Evolutionary conservation across 2,888 invertebrate genomes (phyloP).

Genomic region (Drosophila fulvimacula): DNA sequence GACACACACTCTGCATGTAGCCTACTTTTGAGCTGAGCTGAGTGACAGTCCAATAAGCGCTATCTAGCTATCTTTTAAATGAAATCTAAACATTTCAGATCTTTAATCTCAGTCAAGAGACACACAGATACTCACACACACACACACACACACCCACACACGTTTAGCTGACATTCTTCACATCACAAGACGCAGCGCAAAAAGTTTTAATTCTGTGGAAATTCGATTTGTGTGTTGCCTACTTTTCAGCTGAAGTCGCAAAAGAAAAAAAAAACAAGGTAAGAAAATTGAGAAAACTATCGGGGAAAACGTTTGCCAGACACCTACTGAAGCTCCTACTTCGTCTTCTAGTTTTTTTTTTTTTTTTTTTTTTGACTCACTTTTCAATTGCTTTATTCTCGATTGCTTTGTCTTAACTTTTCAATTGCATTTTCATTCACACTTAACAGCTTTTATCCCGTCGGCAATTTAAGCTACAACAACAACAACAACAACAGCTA

Average conservation of each 20-base stretch:
- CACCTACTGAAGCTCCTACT: not conserved
- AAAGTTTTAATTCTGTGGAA: constrained; percentile 48
- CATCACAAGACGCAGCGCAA: constrained; percentile 15
- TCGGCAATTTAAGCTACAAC: constrained; percentile 46
- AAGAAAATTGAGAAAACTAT: constrained; percentile 18
- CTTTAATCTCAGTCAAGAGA: constrained; percentile 37
- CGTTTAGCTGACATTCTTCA: not conserved
- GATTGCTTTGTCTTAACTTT: constrained; percentile 62
- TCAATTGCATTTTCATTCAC: constrained; percentile 54
- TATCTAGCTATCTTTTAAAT: constrained; percentile 41
- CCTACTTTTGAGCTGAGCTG: constrained; percentile 25
- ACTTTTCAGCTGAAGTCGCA: constrained; percentile 39
- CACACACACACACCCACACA: not conserved
- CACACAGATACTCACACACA: not conserved
- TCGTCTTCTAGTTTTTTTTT: no score
- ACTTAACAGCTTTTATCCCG: constrained; percentile 43
- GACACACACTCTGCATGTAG: constrained; percentile 1
- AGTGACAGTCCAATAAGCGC: constrained; percentile 20
- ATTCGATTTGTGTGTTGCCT: constrained; percentile 56
- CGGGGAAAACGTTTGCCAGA: constrained; percentile 6
- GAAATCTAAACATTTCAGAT: constrained; percentile 37
- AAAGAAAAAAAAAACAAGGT: not conserved
- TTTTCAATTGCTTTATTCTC: constrained; percentile 48
- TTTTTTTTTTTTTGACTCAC: constrained; percentile 2
- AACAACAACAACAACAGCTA: constrained; percentile 13